Percentiles rank a stretch among this genome's conserved stretches.
Evolutionary conservation across 1,140 invertebrate genomes (phyloP).

Genomic region (Drosophila equinoxialis): DNA sequence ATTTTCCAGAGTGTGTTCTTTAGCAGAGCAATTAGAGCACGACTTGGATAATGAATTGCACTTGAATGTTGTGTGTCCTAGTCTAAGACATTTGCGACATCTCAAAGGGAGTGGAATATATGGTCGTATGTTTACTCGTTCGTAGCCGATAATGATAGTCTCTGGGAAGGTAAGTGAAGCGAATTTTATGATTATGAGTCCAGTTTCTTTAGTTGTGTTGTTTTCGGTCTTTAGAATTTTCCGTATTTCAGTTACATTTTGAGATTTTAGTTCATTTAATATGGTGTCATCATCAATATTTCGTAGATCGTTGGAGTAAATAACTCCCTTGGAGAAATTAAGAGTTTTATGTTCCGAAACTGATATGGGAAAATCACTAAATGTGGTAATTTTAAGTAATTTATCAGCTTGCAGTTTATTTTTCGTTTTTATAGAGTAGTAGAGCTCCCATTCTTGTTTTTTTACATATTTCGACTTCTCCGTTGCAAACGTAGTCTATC

Average conservation of each 20-base stretch:
- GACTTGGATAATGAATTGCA: no score
- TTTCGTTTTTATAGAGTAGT: conserved; percentile 5
- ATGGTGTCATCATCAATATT: conserved; percentile 14
- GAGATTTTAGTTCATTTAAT: conserved; percentile 13
- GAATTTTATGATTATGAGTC: conserved; percentile 22
- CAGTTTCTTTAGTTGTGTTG: conserved; percentile 24
- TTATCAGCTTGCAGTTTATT: conserved; percentile 2
- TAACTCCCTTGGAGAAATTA: conserved; percentile 24
- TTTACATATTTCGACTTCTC: neutral
- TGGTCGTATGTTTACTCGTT: conserved; percentile 18
- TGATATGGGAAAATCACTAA: conserved; percentile 18
- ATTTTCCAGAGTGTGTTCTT: no score
- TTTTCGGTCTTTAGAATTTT: conserved; percentile 22
- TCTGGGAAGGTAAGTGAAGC: conserved; percentile 26
- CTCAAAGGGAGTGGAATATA: conserved; percentile 24
- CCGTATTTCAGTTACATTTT: conserved; percentile 24
- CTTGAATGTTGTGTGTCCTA: no score
- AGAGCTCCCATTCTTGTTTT: conserved; percentile 13
- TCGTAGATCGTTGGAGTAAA: conserved; percentile 19
- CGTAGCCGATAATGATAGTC: conserved; percentile 21
- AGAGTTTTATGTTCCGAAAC: conserved; percentile 22
- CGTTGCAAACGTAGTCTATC: no score
- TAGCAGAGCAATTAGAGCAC: neutral
- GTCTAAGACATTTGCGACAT: conserved; percentile 7
- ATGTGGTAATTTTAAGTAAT: neutral